phyloP scores from a whole-genome alignment of 2,113 vertebrate species.

The Scatophagus argus region DNA sequence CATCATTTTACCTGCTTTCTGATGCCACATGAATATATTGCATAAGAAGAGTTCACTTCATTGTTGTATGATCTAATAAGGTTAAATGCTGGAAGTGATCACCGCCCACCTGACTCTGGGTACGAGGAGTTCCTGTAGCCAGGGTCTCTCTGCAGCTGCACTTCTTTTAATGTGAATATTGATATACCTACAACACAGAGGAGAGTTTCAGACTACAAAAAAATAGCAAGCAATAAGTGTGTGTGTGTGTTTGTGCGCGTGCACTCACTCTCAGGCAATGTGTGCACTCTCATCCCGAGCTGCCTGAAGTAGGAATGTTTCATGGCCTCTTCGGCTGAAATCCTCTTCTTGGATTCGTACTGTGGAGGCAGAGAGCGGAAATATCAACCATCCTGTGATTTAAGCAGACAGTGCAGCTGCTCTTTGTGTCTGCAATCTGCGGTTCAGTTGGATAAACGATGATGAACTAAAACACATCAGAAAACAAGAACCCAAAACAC shows the following conservation, averaged over 20 bases:
- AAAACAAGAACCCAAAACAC: not conserved
- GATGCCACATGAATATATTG: not conserved
- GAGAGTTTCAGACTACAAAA: not conserved
- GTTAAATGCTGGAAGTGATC: not conserved
- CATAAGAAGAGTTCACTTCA: not conserved
- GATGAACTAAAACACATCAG: not conserved
- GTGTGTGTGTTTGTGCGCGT: not conserved
- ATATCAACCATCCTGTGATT: not conserved
- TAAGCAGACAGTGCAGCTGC: not conserved
- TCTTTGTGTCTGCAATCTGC: not conserved
- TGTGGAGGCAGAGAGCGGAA: slow-evolving; percentile 70
- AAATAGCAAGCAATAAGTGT: not conserved
- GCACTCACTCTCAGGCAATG: slow-evolving; percentile 93
- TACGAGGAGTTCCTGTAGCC: slow-evolving; percentile 97
- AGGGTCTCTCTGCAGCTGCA: slow-evolving; percentile 97
- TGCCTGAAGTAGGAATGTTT: slow-evolving; percentile 97
- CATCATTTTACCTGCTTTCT: not conserved
- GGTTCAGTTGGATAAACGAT: not conserved
- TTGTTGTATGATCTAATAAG: not conserved
- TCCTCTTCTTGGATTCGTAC: slow-evolving; percentile 98
- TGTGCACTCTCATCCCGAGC: slow-evolving; percentile 92
- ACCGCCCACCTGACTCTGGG: slow-evolving; percentile 92
- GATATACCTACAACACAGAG: slow-evolving; percentile 88
- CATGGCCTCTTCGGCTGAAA: slow-evolving; percentile 98
- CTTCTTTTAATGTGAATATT: slow-evolving; percentile 98